These are phyloP conservation scores for Dryas iulia DNA, from an alignment of 1,140 invertebrate genomes.

Conservation along the genomic window DNA sequence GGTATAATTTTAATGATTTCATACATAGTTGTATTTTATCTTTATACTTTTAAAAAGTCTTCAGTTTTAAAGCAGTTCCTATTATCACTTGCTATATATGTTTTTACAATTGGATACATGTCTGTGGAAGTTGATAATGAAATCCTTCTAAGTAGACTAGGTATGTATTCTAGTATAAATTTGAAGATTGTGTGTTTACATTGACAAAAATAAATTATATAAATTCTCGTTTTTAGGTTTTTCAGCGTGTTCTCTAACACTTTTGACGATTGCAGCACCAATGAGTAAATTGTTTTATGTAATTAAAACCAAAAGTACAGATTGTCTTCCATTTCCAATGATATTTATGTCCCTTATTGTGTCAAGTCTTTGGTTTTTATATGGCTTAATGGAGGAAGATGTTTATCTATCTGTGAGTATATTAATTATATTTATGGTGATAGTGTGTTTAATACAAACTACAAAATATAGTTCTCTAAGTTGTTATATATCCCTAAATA, in stretches of 20 bases:
- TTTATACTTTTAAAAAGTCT: slow-evolving; percentile 83
- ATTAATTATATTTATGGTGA: neutral
- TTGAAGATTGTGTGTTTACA: neutral
- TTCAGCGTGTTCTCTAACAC: slow-evolving; percentile 85
- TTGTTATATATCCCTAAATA: too few species aligned
- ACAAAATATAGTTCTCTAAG: too few species aligned
- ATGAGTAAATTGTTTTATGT: slow-evolving; percentile 88
- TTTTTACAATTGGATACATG: slow-evolving; percentile 73
- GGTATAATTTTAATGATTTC: slow-evolving; percentile 84
- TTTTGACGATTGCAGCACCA: slow-evolving; percentile 90
- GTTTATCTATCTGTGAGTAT: slow-evolving; percentile 84
- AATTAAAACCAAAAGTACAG: slow-evolving; percentile 86
- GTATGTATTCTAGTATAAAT: slow-evolving; percentile 34
- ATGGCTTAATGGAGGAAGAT: slow-evolving; percentile 87
- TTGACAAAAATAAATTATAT: slow-evolving; percentile 7
- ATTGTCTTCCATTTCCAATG: slow-evolving; percentile 89
- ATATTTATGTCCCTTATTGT: slow-evolving; percentile 89
- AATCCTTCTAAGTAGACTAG: slow-evolving; percentile 47
- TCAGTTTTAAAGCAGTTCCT: slow-evolving; percentile 75
- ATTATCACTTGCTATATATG: slow-evolving; percentile 57
- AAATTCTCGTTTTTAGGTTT: slow-evolving; percentile 78
- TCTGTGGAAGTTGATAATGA: slow-evolving; percentile 60
- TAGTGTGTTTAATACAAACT: too few species aligned
- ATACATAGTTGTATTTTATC: slow-evolving; percentile 83
- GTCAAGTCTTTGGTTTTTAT: slow-evolving; percentile 87